A percentile compares a stretch with the other conserved stretches of the same genome.
Conservation (phyloP, 2,797 vertebrate genomes). For the Xyrichtys novacula region DNA sequence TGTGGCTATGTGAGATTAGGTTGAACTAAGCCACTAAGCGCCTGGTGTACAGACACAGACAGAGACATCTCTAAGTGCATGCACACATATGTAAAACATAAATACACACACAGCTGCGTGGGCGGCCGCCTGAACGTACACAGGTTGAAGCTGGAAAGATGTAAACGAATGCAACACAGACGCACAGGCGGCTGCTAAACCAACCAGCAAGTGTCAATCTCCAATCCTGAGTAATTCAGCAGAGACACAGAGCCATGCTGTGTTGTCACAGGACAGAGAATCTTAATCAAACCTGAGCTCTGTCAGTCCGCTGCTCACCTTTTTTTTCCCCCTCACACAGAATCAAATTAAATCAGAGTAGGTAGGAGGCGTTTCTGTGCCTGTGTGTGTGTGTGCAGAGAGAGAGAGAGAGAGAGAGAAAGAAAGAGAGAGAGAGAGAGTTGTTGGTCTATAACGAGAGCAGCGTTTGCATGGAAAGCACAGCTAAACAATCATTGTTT, state of each 20-base stretch:
- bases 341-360: conserved; percentile 52
- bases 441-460: conserved; percentile 54
- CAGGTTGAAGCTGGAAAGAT: conserved; percentile 17
- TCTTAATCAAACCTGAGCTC: conserved; percentile 78
- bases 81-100: conserved; percentile 44
- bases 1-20: conserved; percentile 63
- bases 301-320: conserved; percentile 56
- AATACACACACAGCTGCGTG: conserved; percentile 21
- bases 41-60: conserved; percentile 34
- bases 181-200: conserved; percentile 40
- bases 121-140: conserved; percentile 19
- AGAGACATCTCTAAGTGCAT: conserved; percentile 15
- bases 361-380: conserved; percentile 1
- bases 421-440: conserved; percentile 1
- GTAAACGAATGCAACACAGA: conserved; percentile 19
- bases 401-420: no score
- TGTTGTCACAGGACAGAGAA: conserved; percentile 69
- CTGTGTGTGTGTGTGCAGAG: conserved; percentile 12
- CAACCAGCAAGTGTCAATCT: conserved; percentile 70
- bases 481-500: conserved; percentile 77
- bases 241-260: conserved; percentile 46
- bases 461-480: conserved; percentile 54
- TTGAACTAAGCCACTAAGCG: conserved; percentile 55
- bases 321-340: conserved; percentile 18
- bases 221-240: conserved; percentile 68